Evolutionary conservation across 2,797 vertebrate species (phyloP).

Genomic region (Chrysocyon brachyurus): DNA sequence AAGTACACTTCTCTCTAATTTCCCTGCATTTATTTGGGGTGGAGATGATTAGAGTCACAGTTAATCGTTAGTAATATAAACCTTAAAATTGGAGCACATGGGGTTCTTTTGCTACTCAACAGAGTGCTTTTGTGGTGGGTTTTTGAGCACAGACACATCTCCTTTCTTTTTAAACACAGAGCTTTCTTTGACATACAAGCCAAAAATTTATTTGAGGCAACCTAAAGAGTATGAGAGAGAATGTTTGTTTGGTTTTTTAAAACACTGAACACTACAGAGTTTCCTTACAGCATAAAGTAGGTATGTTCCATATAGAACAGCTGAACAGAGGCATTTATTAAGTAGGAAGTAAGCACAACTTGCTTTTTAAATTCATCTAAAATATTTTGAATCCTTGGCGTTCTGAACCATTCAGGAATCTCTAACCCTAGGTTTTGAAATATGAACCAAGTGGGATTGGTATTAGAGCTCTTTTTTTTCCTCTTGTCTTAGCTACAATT

Average conservation of each 20-base stretch:
- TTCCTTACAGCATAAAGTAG: not conserved
- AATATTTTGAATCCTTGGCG: constrained; percentile 8
- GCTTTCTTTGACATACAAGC: constrained; percentile 57
- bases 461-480: not conserved
- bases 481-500: not conserved
- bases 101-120: not conserved
- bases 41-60: not conserved
- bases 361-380: constrained; percentile 57
- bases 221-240: not conserved
- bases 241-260: not conserved
- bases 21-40: not conserved
- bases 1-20: not conserved
- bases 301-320: not conserved
- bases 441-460: not conserved
- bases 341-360: not conserved
- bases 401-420: not conserved
- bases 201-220: constrained; percentile 51
- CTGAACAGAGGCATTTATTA: not conserved
- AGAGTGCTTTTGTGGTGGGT: constrained; percentile 40
- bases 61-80: constrained; percentile 48
- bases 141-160: constrained; percentile 10
- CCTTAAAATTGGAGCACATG: not conserved
- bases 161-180: constrained; percentile 58
- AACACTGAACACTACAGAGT: not conserved
- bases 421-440: constrained; percentile 37